Evolutionary conservation across 1,140 invertebrate species (phyloP).

Genomic region (Meloidogyne floridensis): DNA sequence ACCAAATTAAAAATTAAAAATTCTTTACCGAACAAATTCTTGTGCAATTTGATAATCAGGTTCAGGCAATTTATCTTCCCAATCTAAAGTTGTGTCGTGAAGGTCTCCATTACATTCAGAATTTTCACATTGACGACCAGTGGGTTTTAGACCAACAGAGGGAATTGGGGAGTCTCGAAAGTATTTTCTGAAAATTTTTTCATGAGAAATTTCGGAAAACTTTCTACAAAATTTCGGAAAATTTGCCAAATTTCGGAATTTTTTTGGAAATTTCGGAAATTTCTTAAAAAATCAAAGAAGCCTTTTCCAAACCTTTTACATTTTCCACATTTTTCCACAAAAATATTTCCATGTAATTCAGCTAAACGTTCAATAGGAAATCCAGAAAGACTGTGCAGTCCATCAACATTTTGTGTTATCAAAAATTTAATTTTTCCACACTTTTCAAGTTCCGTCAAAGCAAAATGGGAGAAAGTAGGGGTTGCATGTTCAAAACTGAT

Average conservation of each 20-base stretch:
- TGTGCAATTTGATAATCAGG: slow-evolving; percentile 74
- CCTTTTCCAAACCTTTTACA: slow-evolving; percentile 76
- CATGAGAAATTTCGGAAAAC: slow-evolving; percentile 65
- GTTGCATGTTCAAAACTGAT: slow-evolving; percentile 80
- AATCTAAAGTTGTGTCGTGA: slow-evolving; percentile 92
- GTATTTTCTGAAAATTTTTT: slow-evolving; percentile 44
- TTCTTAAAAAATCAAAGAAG: no score
- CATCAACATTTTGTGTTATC: slow-evolving; percentile 96
- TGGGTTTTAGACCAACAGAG: slow-evolving; percentile 77
- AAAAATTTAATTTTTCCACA: slow-evolving; percentile 77
- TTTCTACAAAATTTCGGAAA: slow-evolving; percentile 76
- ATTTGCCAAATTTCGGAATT: no score
- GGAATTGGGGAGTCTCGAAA: slow-evolving; percentile 46
- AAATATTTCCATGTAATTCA: slow-evolving; percentile 98
- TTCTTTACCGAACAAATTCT: slow-evolving; percentile 27
- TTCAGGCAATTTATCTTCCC: slow-evolving; percentile 91
- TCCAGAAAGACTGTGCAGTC: slow-evolving; percentile 87
- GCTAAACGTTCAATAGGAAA: slow-evolving; percentile 78
- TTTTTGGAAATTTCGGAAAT: no score
- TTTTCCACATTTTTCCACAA: slow-evolving; percentile 86
- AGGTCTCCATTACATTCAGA: slow-evolving; percentile 75
- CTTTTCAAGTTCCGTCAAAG: slow-evolving; percentile 79
- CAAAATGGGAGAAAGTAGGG: slow-evolving; percentile 92
- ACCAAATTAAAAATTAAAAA: slow-evolving; percentile 20
- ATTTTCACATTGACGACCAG: slow-evolving; percentile 77